Evolutionary conservation across 1,140 invertebrate genomes (phyloP).

Genomic region (Mesaphorura yosii): DNA sequence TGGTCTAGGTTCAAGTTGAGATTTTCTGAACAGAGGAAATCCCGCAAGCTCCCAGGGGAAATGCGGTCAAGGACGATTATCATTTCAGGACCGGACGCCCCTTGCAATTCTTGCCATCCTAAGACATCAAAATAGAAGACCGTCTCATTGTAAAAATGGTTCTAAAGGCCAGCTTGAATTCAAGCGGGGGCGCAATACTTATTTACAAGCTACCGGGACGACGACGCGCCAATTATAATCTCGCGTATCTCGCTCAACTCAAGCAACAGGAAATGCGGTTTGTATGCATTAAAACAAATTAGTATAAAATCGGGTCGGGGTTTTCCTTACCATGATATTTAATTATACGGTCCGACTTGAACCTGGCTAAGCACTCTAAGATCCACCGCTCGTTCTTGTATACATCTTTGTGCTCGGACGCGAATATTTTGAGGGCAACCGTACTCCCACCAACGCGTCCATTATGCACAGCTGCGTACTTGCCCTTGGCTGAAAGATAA

Average conservation of each 20-base stretch:
- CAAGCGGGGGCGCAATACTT: no score
- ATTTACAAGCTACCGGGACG: no score
- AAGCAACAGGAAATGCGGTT: no score
- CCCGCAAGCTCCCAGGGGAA: conserved; percentile 23
- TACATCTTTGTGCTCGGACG: conserved; percentile 22
- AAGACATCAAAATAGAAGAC: no score
- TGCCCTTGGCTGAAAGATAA: conserved; percentile 23
- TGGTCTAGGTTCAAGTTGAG: conserved; percentile 3
- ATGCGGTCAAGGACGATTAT: conserved; percentile 23
- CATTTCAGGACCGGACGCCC: conserved; percentile 13
- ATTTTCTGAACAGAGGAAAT: conserved; percentile 15
- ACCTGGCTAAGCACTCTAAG: conserved; percentile 16
- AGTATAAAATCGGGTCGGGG: no score
- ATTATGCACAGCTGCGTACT: conserved; percentile 22
- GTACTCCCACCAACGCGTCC: conserved; percentile 10
- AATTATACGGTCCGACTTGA: conserved; percentile 6
- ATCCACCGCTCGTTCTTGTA: conserved; percentile 30
- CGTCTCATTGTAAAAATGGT: no score
- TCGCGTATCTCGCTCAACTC: no score
- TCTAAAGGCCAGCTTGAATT: no score
- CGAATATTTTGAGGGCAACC: conserved; percentile 23
- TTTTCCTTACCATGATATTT: conserved; percentile 22
- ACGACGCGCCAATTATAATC: no score
- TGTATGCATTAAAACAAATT: no score
- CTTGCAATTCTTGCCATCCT: conserved; percentile 29